Base-by-base conservation (phyloP, 1,140 invertebrate genomes). In the Venturia canescens region DNA sequence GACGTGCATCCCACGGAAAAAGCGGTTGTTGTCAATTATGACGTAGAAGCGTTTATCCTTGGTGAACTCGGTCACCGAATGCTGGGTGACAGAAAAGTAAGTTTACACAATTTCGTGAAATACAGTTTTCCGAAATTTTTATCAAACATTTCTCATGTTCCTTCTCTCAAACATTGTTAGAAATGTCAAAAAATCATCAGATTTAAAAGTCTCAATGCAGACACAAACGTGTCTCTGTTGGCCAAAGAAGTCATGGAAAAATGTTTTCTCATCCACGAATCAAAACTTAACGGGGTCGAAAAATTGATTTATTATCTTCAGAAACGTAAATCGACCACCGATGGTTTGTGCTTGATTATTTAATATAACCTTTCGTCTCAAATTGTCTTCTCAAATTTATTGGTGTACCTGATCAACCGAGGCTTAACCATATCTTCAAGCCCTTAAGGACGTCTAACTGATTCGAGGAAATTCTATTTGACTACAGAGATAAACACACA, bases 301-400 rank as follows among this genome's bases (percentile, higher is more conserved):
- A 97, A 98, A 87, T 93, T 98, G n/a, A 95, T 98, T 83, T 97
- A 96, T 90, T 98, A 98, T 92, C 92, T 99, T 31, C 96, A 98
- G 91, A 97, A 96, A 90, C 93, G 97, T 79, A 95, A 95, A 90
- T 93, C 93, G 72, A 93, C 92, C 89, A 88, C 87, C 80, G 86
- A 84, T 63, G 85, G 83, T 86, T 84, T 63, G 26, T 80, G 23
- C 50, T 34, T 3, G 7, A 34, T 34, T 7, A 11, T 44, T 44
- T 13, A 11, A 5, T 44, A 44, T 44, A 44, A 44, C 1, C n/a
- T n/a, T 9, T 44, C 1, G 7, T 11, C 7, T 44, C 38, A 13
- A 44, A 34, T 11, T 44, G 13, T 44, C n/a, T n/a, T n/a, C 13
- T 44, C 13, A 11, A 3, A 34, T 34, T 34, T 34, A 7, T 34